phyloP scores from a whole-genome alignment of 2,888 invertebrate genomes.

The Apotomis capreana region DNA sequence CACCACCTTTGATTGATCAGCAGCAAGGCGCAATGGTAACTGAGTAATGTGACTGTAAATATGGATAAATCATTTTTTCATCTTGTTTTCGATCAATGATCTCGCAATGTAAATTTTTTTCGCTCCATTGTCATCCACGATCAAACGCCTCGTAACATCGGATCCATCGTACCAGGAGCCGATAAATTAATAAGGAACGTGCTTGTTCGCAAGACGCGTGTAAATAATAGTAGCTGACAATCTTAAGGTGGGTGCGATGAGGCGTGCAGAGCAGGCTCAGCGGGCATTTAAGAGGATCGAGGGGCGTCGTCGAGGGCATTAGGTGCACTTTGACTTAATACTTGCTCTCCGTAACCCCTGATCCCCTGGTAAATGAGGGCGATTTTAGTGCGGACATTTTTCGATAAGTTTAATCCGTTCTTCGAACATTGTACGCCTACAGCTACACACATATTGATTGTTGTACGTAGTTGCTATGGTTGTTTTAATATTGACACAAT shows the following conservation, averaged over 20 bases:
- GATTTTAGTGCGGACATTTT: slow-evolving; percentile 12
- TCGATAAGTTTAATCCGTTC: neutral
- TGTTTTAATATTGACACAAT: too few relatives aligned
- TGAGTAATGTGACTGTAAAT: too few relatives aligned
- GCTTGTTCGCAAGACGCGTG: slow-evolving; percentile 29
- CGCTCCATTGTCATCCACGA: neutral
- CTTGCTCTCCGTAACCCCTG: slow-evolving; percentile 37
- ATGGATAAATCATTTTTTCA: too few relatives aligned
- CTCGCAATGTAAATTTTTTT: too few relatives aligned
- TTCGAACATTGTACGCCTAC: too few relatives aligned
- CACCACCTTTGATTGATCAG: too few relatives aligned
- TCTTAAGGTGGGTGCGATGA: slow-evolving; percentile 41
- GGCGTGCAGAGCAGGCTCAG: slow-evolving; percentile 38
- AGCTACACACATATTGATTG: too few relatives aligned
- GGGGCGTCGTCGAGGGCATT: slow-evolving; percentile 39
- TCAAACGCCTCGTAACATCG: neutral
- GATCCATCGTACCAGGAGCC: slow-evolving; percentile 2
- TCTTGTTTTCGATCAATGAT: too few relatives aligned
- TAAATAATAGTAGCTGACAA: slow-evolving; percentile 40
- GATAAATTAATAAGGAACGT: slow-evolving; percentile 36
- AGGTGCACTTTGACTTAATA: slow-evolving; percentile 43
- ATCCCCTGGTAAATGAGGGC: slow-evolving; percentile 19
- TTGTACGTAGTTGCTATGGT: too few relatives aligned
- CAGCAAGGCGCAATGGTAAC: too few relatives aligned
- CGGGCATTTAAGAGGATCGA: slow-evolving; percentile 42